These are phyloP conservation scores for Peromyscus melanophrys DNA, from an alignment of 2,797 vertebrate genomes.

Conservation along the genomic window DNA sequence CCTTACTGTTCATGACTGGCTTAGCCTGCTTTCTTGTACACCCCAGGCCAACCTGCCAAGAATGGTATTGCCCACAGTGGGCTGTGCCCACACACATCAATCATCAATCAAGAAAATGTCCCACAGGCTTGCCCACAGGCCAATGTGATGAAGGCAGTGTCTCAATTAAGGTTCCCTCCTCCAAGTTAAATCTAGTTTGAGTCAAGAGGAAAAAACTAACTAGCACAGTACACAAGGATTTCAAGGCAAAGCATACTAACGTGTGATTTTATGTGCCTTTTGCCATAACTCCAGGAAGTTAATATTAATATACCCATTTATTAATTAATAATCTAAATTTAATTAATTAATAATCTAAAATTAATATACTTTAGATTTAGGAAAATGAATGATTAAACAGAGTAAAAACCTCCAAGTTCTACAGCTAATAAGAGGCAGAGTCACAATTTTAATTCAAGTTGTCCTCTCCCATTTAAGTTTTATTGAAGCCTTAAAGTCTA, in stretches of 20 bases:
- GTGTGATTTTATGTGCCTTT: constrained; percentile 1
- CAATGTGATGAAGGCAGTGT: neutral
- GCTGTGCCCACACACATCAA: neutral
- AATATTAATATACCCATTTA: neutral
- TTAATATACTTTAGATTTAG: constrained; percentile 33
- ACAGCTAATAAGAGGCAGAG: neutral
- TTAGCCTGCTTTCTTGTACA: neutral
- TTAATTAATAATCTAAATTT: no score
- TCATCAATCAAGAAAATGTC: neutral
- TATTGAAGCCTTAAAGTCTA: neutral
- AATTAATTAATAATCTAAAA: no score
- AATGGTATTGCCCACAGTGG: neutral
- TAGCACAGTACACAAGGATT: neutral
- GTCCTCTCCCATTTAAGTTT: neutral
- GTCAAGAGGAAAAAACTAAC: neutral
- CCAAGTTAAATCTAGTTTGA: neutral
- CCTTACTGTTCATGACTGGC: neutral
- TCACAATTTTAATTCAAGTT: neutral
- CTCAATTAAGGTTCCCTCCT: neutral
- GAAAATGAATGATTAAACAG: neutral
- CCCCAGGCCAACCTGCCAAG: neutral
- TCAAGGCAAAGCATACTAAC: neutral
- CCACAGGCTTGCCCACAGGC: neutral
- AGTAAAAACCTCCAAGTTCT: neutral
- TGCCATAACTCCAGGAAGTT: neutral